Evolutionary conservation across 1,140 invertebrate genomes (phyloP).

Genomic region (Drosophila teissieri): DNA sequence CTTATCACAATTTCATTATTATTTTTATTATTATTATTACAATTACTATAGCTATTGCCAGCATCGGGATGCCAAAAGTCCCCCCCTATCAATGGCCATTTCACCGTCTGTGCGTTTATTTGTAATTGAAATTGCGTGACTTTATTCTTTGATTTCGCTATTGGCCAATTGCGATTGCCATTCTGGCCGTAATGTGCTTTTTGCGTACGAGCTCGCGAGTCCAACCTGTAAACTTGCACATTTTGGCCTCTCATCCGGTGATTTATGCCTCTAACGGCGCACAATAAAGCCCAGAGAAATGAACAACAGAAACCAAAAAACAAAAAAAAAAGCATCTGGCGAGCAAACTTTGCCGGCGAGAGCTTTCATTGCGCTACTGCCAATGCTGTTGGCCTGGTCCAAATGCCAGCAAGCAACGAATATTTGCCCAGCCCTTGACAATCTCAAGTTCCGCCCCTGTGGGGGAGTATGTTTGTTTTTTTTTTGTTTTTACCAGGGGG

Average conservation of each 20-base stretch:
- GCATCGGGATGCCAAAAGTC: neutral
- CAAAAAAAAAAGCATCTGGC: neutral
- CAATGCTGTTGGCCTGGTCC: constrained; percentile 61
- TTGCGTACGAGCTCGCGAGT: constrained; percentile 25
- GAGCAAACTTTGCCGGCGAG: constrained; percentile 33
- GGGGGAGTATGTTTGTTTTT: neutral
- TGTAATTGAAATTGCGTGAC: constrained; percentile 83
- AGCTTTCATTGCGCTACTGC: constrained; percentile 57
- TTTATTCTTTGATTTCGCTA: constrained; percentile 78
- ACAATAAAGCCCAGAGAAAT: constrained; percentile 17
- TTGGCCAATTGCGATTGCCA: constrained; percentile 40
- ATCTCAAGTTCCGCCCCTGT: constrained; percentile 20
- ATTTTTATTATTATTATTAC: constrained; percentile 65
- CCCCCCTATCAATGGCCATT: constrained; percentile 29
- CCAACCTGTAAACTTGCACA: constrained; percentile 56
- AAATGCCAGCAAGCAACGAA: constrained; percentile 74
- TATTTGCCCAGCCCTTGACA: constrained; percentile 73
- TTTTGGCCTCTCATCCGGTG: constrained; percentile 48
- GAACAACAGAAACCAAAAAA: constrained; percentile 11
- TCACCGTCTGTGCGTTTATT: constrained; percentile 51
- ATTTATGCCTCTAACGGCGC: constrained; percentile 54
- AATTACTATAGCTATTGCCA: constrained; percentile 49
- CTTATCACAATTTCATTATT: constrained; percentile 81
- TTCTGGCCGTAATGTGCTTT: constrained; percentile 41
- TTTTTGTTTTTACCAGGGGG: neutral